These are phyloP conservation scores for Liposcelis brunnea DNA, from an alignment of 2,888 invertebrate genomes.

Conservation along the genomic window DNA sequence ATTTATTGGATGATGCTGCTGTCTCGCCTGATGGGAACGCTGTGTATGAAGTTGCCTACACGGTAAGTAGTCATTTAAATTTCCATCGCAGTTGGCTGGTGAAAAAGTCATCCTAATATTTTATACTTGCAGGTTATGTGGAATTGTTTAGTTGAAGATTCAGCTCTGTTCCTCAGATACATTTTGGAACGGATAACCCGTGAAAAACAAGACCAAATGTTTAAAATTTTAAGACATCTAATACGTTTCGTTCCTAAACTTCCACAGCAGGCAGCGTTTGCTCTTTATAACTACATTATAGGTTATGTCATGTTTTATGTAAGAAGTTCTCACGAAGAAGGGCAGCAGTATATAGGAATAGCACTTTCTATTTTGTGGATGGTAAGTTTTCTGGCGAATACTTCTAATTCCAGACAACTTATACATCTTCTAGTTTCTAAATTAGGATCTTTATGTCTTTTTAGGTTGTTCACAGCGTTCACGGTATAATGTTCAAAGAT, in stretches of 20 bases:
- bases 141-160: slow-evolving; percentile 96
- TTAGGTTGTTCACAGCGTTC: slow-evolving; percentile 91
- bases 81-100: not conserved
- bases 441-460: slow-evolving; percentile 17
- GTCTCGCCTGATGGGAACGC: slow-evolving; percentile 85
- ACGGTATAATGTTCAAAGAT: slow-evolving; percentile 99
- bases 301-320: slow-evolving; percentile 99
- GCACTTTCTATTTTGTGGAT: slow-evolving; percentile 94
- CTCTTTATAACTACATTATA: slow-evolving; percentile 95
- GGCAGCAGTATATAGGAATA: slow-evolving; percentile 84
- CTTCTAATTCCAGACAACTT: slow-evolving; percentile 3
- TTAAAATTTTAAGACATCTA: slow-evolving; percentile 77
- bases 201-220: slow-evolving; percentile 86
- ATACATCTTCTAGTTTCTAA: not conserved
- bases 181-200: slow-evolving; percentile 88
- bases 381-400: slow-evolving; percentile 34
- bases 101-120: slow-evolving; percentile 1
- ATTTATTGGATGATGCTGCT: slow-evolving; percentile 87
- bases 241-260: slow-evolving; percentile 83
- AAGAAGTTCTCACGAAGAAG: slow-evolving; percentile 86
- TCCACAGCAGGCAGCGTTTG: slow-evolving; percentile 95
- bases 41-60: slow-evolving; percentile 94
- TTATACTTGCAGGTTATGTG: slow-evolving; percentile 62
- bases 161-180: slow-evolving; percentile 85
- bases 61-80: slow-evolving; percentile 36